phyloP scores from a whole-genome alignment of 2,888 invertebrate species.

The Hoplodrina blanda region DNA sequence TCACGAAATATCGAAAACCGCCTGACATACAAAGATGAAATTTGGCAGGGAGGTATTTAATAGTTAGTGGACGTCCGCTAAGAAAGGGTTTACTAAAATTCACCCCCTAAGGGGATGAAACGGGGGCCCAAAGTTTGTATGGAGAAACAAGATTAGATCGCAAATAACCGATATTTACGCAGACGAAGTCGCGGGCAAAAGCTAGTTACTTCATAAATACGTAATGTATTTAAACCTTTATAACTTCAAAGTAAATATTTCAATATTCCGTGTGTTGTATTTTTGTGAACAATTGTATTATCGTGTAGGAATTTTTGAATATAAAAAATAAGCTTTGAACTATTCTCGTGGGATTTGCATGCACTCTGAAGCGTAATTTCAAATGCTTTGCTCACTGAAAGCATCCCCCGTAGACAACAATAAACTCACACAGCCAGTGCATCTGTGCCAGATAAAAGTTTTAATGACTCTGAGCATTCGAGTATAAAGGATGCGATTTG shows the following conservation, averaged over 20 bases:
- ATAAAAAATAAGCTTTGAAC: slow-evolving; percentile 48
- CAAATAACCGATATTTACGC: too few species aligned
- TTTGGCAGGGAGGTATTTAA: too few species aligned
- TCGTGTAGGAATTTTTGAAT: slow-evolving; percentile 23
- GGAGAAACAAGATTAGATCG: too few species aligned
- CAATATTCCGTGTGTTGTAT: slow-evolving; percentile 3
- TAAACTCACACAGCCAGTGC: slow-evolving; percentile 76
- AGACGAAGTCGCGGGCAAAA: too few species aligned
- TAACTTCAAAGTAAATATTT: not conserved
- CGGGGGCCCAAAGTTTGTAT: too few species aligned
- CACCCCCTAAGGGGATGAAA: too few species aligned
- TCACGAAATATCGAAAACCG: too few species aligned
- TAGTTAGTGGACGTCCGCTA: too few species aligned
- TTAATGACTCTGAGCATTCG: slow-evolving; percentile 79
- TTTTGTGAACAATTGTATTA: slow-evolving; percentile 3
- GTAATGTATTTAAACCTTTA: slow-evolving; percentile 4
- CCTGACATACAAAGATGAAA: too few species aligned
- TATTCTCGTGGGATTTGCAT: slow-evolving; percentile 67
- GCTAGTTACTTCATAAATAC: slow-evolving; percentile 8
- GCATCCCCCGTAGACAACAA: slow-evolving; percentile 76
- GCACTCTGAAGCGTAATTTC: slow-evolving; percentile 72
- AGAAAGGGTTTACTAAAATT: too few species aligned
- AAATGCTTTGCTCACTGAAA: slow-evolving; percentile 75
- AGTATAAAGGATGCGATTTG: slow-evolving; percentile 76
- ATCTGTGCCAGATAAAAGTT: slow-evolving; percentile 82